These are phyloP conservation scores for Bagarius yarrelli DNA, from an alignment of 2,113 vertebrate genomes.

Conservation along the genomic window DNA sequence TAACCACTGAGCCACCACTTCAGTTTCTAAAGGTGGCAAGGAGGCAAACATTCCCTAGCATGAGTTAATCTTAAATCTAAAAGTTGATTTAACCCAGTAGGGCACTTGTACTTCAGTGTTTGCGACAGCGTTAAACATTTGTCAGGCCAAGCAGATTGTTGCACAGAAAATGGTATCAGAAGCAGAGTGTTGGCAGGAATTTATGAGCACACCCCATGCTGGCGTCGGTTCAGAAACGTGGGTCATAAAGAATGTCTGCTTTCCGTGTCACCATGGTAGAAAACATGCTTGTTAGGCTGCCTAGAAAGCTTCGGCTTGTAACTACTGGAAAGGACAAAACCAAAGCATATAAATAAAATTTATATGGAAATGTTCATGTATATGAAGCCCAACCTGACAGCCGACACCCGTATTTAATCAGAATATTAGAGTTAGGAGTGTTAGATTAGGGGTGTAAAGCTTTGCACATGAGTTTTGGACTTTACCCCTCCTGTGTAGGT, in stretches of 20 bases:
- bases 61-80: background rate
- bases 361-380: background rate
- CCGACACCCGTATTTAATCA: background rate
- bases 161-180: background rate
- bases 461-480: background rate
- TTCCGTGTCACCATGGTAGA: conserved; percentile 46
- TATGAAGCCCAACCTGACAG: background rate
- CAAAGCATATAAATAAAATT: background rate
- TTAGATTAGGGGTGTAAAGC: background rate
- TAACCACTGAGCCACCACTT: no score
- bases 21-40: background rate
- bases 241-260: conserved; percentile 56
- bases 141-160: conserved; percentile 28
- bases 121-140: conserved; percentile 9
- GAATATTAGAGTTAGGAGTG: background rate
- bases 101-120: conserved; percentile 12
- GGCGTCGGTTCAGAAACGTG: conserved; percentile 56
- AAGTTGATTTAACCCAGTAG: no score
- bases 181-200: conserved; percentile 7
- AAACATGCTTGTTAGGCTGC: conserved; percentile 47
- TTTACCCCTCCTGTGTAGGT: background rate
- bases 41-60: background rate
- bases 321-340: conserved; percentile 19
- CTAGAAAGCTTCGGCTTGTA: conserved; percentile 13
- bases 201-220: conserved; percentile 40